These are phyloP conservation scores for Yasuhikotakia modesta DNA, from an alignment of 2,797 vertebrate genomes.

Conservation along the genomic window DNA sequence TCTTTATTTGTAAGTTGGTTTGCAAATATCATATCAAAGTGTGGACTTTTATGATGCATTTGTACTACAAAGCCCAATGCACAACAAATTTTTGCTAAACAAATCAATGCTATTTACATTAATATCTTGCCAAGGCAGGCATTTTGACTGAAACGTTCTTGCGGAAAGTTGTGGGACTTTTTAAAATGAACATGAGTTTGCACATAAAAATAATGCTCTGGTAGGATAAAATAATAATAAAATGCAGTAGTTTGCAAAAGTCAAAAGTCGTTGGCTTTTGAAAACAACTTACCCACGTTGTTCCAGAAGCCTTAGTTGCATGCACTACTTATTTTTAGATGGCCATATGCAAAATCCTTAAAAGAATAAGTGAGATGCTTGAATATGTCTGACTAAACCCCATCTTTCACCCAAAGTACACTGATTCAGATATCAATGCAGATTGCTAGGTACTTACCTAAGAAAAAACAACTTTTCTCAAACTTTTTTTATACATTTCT, in stretches of 20 bases:
- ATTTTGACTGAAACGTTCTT: neutral
- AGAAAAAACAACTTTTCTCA: too few species aligned
- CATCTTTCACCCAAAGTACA: too few species aligned
- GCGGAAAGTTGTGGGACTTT: constrained; percentile 2
- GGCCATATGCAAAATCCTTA: neutral
- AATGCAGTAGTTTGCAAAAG: neutral
- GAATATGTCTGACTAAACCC: too few species aligned
- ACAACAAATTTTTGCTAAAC: neutral
- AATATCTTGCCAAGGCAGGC: neutral
- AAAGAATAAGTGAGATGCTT: neutral
- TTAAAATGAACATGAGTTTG: neutral
- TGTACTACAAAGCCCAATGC: neutral
- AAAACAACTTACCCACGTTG: constrained; percentile 8
- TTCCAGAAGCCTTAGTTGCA: constrained; percentile 1
- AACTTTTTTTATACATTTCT: too few species aligned
- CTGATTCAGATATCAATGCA: too few species aligned
- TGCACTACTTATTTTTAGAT: constrained; percentile 2
- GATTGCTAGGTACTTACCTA: too few species aligned
- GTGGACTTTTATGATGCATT: neutral
- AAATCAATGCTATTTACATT: neutral
- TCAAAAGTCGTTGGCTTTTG: neutral
- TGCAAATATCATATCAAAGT: too few species aligned
- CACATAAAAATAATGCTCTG: neutral
- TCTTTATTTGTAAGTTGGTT: neutral
- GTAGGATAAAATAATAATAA: constrained; percentile 2